Evolutionary conservation across 2,888 invertebrate species (phyloP).

Genomic region (Caenorhabditis virilis): DNA sequence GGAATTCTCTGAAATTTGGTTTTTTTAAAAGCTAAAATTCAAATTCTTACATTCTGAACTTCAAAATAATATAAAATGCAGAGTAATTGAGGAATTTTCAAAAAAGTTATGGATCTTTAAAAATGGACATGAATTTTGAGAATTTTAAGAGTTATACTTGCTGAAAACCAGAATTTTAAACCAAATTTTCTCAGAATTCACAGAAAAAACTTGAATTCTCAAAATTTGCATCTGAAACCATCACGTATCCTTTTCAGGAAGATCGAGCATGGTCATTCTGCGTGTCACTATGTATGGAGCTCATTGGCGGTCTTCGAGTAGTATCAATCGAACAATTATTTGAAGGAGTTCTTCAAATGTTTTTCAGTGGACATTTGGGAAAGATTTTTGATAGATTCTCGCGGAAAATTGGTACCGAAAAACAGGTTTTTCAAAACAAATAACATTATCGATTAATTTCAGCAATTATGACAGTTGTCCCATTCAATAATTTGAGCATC

Average conservation of each 20-base stretch:
- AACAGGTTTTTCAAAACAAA: not conserved
- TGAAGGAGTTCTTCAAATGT: slow-evolving; percentile 49
- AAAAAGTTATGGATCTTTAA: too few relatives aligned
- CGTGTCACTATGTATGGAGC: slow-evolving; percentile 50
- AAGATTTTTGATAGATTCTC: slow-evolving; percentile 37
- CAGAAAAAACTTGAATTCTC: too few relatives aligned
- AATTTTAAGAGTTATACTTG: too few relatives aligned
- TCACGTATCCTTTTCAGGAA: slow-evolving; percentile 52
- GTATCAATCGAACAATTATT: slow-evolving; percentile 53
- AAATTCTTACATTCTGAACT: too few relatives aligned
- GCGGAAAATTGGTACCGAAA: not conserved
- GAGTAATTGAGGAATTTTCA: too few relatives aligned
- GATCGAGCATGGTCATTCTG: slow-evolving; percentile 57
- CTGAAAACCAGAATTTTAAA: too few relatives aligned
- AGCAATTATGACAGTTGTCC: slow-evolving; percentile 44
- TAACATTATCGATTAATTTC: not conserved
- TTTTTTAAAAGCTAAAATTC: too few relatives aligned
- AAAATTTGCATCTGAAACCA: too few relatives aligned
- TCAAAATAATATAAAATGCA: too few relatives aligned
- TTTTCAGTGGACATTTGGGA: slow-evolving; percentile 40
- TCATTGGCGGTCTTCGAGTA: slow-evolving; percentile 54
- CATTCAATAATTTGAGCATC: slow-evolving; percentile 52
- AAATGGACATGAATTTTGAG: too few relatives aligned
- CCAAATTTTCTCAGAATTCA: too few relatives aligned
- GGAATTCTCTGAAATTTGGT: too few relatives aligned